Evolutionary conservation across 1,140 invertebrate genomes (phyloP).

Genomic region (Pseudomyrmex gracilis): DNA sequence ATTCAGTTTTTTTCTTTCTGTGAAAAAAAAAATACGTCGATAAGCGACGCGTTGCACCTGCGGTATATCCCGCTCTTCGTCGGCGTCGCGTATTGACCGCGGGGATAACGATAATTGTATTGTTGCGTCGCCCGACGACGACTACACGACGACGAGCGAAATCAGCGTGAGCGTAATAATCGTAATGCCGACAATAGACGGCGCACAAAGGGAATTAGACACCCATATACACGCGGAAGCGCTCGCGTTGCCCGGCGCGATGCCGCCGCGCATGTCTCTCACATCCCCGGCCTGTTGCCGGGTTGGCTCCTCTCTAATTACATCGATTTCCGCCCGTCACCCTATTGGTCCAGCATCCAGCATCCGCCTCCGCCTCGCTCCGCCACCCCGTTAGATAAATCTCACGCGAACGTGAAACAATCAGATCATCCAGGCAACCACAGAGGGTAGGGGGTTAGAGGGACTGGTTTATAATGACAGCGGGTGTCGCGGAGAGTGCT

Average conservation of each 20-base stretch:
- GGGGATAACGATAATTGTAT: conserved; percentile 62
- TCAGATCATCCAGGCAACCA: conserved; percentile 53
- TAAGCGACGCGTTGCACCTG: conserved; percentile 41
- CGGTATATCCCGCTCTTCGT: conserved; percentile 20
- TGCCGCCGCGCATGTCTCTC: conserved; percentile 33
- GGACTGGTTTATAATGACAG: conserved; percentile 34
- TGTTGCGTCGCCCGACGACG: conserved; percentile 38
- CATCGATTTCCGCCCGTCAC: conserved; percentile 43
- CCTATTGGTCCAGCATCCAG: conserved; percentile 54
- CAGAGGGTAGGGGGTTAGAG: neutral
- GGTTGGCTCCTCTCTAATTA: conserved; percentile 57
- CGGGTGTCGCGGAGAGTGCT: conserved; percentile 12
- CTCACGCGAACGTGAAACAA: conserved; percentile 54
- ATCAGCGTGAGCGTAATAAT: conserved; percentile 61
- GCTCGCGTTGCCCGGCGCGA: conserved; percentile 8
- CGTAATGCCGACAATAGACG: conserved; percentile 59
- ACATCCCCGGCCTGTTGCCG: conserved; percentile 15
- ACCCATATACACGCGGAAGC: conserved; percentile 44
- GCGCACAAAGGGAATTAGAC: conserved; percentile 60
- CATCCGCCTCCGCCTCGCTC: conserved; percentile 38
- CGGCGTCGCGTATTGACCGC: conserved; percentile 56
- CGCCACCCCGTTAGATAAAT: conserved; percentile 23
- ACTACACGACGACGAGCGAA: conserved; percentile 49
- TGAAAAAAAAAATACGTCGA: conserved; percentile 32
- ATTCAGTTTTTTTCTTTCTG: conserved; percentile 25